Evolutionary conservation across 2,797 vertebrate genomes (phyloP), one percentile per base, ranked within the genome.

Genomic region (Cyclura pinguis): DNA sequence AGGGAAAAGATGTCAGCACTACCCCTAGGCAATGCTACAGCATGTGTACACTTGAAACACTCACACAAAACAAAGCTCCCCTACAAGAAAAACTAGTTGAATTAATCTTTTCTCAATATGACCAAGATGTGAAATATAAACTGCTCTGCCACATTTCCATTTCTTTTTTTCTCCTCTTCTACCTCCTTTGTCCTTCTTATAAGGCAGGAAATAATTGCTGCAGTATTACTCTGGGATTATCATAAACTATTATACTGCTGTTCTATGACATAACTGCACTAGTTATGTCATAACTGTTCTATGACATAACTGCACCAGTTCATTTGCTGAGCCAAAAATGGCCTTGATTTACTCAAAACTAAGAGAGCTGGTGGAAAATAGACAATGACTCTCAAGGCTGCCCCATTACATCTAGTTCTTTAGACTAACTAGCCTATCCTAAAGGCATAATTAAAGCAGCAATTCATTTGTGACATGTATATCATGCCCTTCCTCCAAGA

Each of bases 1-100:
- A 94, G 62, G 69, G 88, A 95, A 94, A 89, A 93, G 90, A 91
- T 62, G 84, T 92, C 90, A 94, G 91, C 94, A 94, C 93, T 86
- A 84, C 35, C 91, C 64, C 73, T 80, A 93, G 87, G 91, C 91
- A 80, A 84, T 69, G 72, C 72, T 78, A 89, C 18, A n/a, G 80
- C 55, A 76, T 52, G 62, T 55, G 67, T 84, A 77, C 38, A 89
- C 81, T 94, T 91, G 92, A 92, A 89, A 18, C 62, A 94, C 91
- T 47, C 89, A n/a, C 0, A 84, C 27, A 84, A 2, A 0, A 92
- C 1, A 69, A 90, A 85, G 57, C 55, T 18, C 2, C 35, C 67
- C 84, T n/a, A 85, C 93, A 93, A 91, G 90, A 69, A 88, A 77
- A 32, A 59, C 20, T 69, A 87, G 57, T 87, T 92, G 73, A 84